phyloP scores from a whole-genome alignment of 2,888 invertebrate genomes.

The Andrena praecox region DNA sequence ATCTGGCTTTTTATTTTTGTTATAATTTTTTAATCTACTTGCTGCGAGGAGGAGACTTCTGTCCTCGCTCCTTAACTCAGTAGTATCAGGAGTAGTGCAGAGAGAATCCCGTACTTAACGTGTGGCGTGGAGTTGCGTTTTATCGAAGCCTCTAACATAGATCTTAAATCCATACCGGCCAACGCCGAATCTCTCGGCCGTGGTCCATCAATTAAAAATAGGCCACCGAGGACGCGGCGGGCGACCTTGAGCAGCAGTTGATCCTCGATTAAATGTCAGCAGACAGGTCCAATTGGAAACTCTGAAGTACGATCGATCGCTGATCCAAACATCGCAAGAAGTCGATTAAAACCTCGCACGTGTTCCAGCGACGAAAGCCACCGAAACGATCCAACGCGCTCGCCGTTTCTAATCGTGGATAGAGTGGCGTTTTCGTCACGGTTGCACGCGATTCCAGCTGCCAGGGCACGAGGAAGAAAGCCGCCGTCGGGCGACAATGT shows the following conservation, averaged over 20 bases:
- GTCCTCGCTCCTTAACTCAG: too few species aligned
- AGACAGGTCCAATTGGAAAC: conserved; percentile 37
- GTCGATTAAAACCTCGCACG: background rate
- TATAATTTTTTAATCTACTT: too few species aligned
- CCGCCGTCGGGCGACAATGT: conserved; percentile 53
- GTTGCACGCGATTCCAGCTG: conserved; percentile 8
- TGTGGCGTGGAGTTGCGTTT: too few species aligned
- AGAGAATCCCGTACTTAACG: too few species aligned
- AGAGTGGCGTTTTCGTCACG: background rate
- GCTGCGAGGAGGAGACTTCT: too few species aligned
- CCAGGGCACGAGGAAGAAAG: conserved; percentile 39
- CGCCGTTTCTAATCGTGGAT: background rate
- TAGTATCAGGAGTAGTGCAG: too few species aligned
- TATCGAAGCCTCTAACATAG: too few species aligned
- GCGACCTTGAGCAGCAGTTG: conserved; percentile 29
- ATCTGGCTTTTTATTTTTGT: too few species aligned
- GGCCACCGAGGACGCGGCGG: background rate
- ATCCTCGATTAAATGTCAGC: conserved; percentile 27
- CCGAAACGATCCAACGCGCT: background rate
- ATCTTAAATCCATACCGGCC: too few species aligned
- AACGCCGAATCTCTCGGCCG: background rate
- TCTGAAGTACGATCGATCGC: conserved; percentile 27
- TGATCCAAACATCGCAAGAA: background rate
- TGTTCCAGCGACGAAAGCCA: too few species aligned
- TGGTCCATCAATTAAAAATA: conserved; percentile 28